These are phyloP conservation scores for Rotaria socialis DNA, from an alignment of 2,888 invertebrate species.

Conservation along the genomic window DNA sequence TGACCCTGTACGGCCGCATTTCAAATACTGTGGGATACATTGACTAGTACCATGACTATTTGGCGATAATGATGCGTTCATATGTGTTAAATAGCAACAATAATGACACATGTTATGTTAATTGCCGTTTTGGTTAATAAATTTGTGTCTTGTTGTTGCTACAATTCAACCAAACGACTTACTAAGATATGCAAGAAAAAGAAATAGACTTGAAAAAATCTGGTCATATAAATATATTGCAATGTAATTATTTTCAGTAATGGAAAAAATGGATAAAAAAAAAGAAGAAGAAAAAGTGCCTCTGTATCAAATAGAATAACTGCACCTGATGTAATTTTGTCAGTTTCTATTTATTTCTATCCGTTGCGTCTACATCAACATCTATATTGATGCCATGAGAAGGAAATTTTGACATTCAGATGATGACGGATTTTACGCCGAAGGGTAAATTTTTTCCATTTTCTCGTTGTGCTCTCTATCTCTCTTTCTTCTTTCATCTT, in stretches of 20 bases:
- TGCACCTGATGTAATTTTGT: neutral
- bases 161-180: neutral
- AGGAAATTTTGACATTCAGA: neutral
- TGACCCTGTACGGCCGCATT: neutral
- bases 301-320: neutral
- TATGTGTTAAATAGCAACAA: neutral
- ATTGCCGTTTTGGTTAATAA: neutral
- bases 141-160: neutral
- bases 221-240: neutral
- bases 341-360: neutral
- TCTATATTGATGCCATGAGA: neutral
- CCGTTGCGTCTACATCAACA: neutral
- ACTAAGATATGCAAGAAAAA: neutral
- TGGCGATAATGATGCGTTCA: neutral
- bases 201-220: neutral
- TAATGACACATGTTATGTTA: neutral
- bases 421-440: neutral
- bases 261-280: neutral
- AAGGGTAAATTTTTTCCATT: neutral
- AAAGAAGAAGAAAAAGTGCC: neutral
- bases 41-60: neutral
- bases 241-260: neutral
- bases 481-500: neutral
- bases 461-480: neutral
- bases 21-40: neutral